Base-by-base conservation (phyloP, 2,888 invertebrate genomes). In the Rhagonycha fulva region DNA sequence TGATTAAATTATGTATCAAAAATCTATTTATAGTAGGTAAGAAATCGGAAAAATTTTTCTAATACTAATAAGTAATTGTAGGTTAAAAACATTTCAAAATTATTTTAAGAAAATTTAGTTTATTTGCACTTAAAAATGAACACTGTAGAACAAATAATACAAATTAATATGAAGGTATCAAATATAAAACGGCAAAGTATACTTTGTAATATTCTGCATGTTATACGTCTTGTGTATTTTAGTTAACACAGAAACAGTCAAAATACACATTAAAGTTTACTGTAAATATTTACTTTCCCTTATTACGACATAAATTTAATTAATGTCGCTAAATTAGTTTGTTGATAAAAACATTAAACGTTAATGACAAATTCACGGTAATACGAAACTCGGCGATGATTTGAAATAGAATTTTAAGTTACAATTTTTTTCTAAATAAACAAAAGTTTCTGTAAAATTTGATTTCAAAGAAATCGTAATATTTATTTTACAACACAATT, bases 211-310 rank as follows among this genome's bases (percentile, higher is more conserved):
- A 66, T 66, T 66, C 26, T 24, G 63, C 63, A 24, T 24, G 63
- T 66, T 66, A 66, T 66, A 24, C 63, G 63, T 66, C 63, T 66
- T 66, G 24, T 66, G 26, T 66, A 66, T 66, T 66, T 66, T 14
- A 26, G 26, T 23, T 66, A 66, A 66, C 23, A 23, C 14, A 23
- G 23, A 62, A 14, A 66, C 26, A 66, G 63, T 66, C 63, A 66
- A 66, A 66, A 66, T 66, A 66, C 26, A 66, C 63, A 19, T 23
- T 24, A 66, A 66, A 66, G 19, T 66, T 24, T 66, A 66, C 26
- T 23, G 24, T 26, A 66, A 66, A 66, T 66, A 66, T 66, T 66
- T 23, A 66, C 63, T 24, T 26, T 66, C n/a, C 63, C 26, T 24
- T 66, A 66, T 24, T 66, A 26, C 63, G 23, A 66, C 23, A 66